These are phyloP conservation scores for Eciton burchellii DNA, from an alignment of 1,140 invertebrate genomes.

Conservation along the genomic window DNA sequence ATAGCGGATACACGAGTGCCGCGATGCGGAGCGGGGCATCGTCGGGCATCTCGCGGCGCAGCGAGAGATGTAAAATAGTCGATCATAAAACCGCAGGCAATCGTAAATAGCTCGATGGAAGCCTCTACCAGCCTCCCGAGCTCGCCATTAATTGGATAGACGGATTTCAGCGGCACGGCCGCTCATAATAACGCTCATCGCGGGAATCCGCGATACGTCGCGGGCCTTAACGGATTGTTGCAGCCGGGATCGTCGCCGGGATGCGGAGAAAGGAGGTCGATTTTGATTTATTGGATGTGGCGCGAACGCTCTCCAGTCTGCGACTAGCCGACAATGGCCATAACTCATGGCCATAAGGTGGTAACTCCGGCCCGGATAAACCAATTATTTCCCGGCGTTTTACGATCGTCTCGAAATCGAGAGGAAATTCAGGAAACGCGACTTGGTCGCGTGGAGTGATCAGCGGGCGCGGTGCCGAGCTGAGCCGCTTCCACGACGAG, in stretches of 20 bases:
- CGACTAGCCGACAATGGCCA: neutral
- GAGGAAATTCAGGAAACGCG: neutral
- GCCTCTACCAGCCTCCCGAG: neutral
- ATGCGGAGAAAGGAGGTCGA: neutral
- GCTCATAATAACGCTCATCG: neutral
- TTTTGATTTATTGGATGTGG: neutral
- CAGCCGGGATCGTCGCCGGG: neutral
- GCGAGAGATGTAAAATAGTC: conserved; percentile 33
- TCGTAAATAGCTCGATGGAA: conserved; percentile 29
- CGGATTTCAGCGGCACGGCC: neutral
- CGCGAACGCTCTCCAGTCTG: neutral
- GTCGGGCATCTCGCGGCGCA: conserved; percentile 16
- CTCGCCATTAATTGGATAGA: conserved; percentile 33
- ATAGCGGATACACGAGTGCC: conserved; percentile 9
- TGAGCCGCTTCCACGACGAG: neutral
- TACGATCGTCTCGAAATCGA: neutral
- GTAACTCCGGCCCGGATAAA: neutral
- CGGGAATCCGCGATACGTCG: neutral
- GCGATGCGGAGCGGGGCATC: neutral
- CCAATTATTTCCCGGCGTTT: neutral
- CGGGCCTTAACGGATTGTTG: neutral
- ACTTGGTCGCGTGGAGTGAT: too few species aligned
- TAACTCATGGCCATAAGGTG: neutral
- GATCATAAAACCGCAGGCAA: conserved; percentile 37
- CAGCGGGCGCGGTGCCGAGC: too few species aligned